Evolutionary conservation across 2,888 invertebrate species (phyloP).

Genomic region (Nesidiocoris tenuis): DNA sequence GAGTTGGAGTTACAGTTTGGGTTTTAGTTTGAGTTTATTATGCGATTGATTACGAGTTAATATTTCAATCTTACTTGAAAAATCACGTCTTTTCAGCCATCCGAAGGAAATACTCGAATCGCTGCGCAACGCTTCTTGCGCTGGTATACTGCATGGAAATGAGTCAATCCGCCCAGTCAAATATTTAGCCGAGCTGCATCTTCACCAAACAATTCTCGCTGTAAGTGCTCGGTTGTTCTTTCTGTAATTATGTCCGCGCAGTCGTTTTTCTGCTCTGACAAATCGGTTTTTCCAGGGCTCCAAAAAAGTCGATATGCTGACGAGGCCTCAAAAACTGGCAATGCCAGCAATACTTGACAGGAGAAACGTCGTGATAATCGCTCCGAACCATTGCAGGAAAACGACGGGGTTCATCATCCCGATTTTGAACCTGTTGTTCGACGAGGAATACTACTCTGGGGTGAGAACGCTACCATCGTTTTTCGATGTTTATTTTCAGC

Average conservation of each 20-base stretch:
- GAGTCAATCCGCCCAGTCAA: constrained; percentile 8
- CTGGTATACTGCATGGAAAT: constrained; percentile 36
- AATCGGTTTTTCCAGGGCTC: background rate
- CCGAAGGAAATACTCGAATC: background rate
- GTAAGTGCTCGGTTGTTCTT: constrained; percentile 2
- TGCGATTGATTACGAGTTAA: no score
- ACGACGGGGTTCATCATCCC: constrained; percentile 70
- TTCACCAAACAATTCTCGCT: constrained; percentile 11
- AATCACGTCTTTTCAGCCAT: background rate
- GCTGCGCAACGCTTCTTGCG: background rate
- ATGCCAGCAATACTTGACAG: constrained; percentile 42
- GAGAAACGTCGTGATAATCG: constrained; percentile 63
- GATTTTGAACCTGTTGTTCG: constrained; percentile 62
- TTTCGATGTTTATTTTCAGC: no score
- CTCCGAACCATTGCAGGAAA: constrained; percentile 64
- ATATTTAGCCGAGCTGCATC: constrained; percentile 25
- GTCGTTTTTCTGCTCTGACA: background rate
- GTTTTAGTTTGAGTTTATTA: no score
- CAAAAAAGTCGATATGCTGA: constrained; percentile 7
- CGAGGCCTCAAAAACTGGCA: constrained; percentile 38
- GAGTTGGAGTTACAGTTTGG: no score
- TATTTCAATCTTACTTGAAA: background rate
- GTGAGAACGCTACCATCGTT: constrained; percentile 52
- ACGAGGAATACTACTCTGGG: constrained; percentile 54
- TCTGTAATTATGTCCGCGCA: background rate